These are phyloP conservation scores for Caenorhabditis plicata DNA, from an alignment of 2,888 invertebrate species.

Conservation along the genomic window DNA sequence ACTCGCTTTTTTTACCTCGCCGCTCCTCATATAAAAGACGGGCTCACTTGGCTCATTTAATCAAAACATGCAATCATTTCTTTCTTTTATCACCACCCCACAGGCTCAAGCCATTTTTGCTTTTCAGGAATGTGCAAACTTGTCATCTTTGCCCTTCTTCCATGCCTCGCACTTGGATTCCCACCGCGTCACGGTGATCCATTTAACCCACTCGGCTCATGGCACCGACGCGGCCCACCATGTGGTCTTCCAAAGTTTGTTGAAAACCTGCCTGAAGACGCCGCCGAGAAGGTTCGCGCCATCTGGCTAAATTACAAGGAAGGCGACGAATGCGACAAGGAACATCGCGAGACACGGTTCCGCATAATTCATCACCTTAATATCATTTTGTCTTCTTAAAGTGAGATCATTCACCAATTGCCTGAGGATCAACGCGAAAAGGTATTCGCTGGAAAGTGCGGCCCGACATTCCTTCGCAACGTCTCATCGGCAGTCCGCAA, in stretches of 20 bases:
- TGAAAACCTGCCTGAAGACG: slow-evolving; percentile 52
- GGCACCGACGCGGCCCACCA: slow-evolving; percentile 53
- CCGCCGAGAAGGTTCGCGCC: slow-evolving; percentile 47
- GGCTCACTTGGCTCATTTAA: background rate
- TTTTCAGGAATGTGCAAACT: slow-evolving; percentile 14
- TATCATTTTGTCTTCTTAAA: slow-evolving; percentile 9
- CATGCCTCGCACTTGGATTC: slow-evolving; percentile 28
- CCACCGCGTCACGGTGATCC: slow-evolving; percentile 52
- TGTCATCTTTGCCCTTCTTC: slow-evolving; percentile 17
- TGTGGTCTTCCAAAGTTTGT: slow-evolving; percentile 55
- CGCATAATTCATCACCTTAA: too few species aligned
- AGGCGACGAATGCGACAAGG: slow-evolving; percentile 48
- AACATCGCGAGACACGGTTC: slow-evolving; percentile 50
- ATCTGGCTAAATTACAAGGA: slow-evolving; percentile 61
- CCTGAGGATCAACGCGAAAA: slow-evolving; percentile 50
- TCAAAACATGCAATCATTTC: slow-evolving; percentile 1
- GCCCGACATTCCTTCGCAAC: slow-evolving; percentile 57
- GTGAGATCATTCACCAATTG: slow-evolving; percentile 38
- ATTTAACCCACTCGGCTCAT: slow-evolving; percentile 59
- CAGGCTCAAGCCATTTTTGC: background rate
- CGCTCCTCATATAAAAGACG: too few species aligned
- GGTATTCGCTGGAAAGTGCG: slow-evolving; percentile 60
- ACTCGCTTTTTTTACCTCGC: too few species aligned
- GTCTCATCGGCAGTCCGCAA: slow-evolving; percentile 44
- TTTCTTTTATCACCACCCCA: slow-evolving; percentile 5